These are phyloP conservation scores for Pempheris klunzingeri DNA, from an alignment of 2,797 vertebrate species.

Conservation along the genomic window DNA sequence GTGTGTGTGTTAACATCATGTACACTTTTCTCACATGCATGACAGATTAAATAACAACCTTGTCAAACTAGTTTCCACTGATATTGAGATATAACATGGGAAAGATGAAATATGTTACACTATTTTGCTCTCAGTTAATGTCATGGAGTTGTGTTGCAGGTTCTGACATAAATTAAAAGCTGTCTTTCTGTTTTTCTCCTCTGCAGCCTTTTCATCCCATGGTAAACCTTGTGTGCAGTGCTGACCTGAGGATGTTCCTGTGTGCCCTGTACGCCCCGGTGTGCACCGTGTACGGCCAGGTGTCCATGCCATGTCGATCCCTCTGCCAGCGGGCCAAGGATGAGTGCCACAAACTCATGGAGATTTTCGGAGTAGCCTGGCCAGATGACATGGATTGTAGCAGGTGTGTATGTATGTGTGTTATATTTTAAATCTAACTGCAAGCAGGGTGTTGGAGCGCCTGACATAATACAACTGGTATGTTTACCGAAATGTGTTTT, in stretches of 20 bases:
- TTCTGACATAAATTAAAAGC: not conserved
- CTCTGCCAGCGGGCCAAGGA: slow-evolving; percentile 91
- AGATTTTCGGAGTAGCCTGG: slow-evolving; percentile 95
- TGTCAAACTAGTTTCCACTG: slow-evolving; percentile 22
- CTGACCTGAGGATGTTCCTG: slow-evolving; percentile 93
- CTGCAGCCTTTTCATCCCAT: slow-evolving; percentile 94
- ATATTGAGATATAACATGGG: slow-evolving; percentile 3
- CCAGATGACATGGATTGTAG: slow-evolving; percentile 96
- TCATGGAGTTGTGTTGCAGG: not conserved
- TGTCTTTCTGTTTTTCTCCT: not conserved
- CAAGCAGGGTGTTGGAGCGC: not conserved
- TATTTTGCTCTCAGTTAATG: not conserved
- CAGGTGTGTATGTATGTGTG: slow-evolving; percentile 83
- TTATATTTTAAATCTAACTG: not conserved
- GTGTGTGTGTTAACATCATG: not conserved
- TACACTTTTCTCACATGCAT: slow-evolving; percentile 3
- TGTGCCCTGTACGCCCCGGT: slow-evolving; percentile 95
- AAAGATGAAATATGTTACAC: slow-evolving; percentile 12
- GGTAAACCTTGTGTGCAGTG: slow-evolving; percentile 95
- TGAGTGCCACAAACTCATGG: slow-evolving; percentile 95
- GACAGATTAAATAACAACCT: slow-evolving; percentile 29
- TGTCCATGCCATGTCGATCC: slow-evolving; percentile 92
- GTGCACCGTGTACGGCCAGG: slow-evolving; percentile 92
- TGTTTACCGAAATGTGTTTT: too few relatives aligned
- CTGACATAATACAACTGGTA: not conserved